Evolutionary conservation across 1,140 invertebrate species (phyloP).

Genomic region (Antheraea mylitta): DNA sequence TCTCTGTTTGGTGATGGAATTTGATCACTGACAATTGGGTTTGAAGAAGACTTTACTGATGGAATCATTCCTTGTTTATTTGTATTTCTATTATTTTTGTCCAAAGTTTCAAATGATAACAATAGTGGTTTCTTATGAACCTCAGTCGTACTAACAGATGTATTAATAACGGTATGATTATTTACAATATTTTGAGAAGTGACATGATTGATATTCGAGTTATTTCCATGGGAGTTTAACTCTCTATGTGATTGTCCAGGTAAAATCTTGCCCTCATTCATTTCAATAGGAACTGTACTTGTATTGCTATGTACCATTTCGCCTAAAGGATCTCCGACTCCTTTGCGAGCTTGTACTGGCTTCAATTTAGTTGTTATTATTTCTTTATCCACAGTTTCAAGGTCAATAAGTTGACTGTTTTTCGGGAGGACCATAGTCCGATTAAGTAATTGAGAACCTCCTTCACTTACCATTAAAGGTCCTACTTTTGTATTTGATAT

Average conservation of each 20-base stretch:
- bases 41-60: constrained; percentile 23
- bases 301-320: not conserved
- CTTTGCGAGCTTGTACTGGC: constrained; percentile 48
- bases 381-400: constrained; percentile 43
- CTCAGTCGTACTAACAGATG: constrained; percentile 6
- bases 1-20: constrained; percentile 27
- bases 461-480: constrained; percentile 39
- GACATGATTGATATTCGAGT: not conserved
- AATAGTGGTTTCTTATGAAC: constrained; percentile 27
- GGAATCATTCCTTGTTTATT: constrained; percentile 9
- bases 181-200: not conserved
- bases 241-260: not conserved
- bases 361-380: constrained; percentile 41
- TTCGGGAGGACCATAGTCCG: constrained; percentile 32
- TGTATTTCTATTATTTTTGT: constrained; percentile 10
- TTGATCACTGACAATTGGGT: constrained; percentile 22
- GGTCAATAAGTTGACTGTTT: constrained; percentile 31
- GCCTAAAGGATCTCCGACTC: constrained; percentile 27
- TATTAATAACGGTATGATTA: not conserved
- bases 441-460: constrained; percentile 37
- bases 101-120: constrained; percentile 24
- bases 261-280: not conserved
- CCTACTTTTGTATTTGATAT: constrained; percentile 28
- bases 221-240: not conserved
- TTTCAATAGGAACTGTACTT: constrained; percentile 5